phyloP scores from a whole-genome alignment of 2,797 vertebrate species.

The Sylvilagus floridanus region DNA sequence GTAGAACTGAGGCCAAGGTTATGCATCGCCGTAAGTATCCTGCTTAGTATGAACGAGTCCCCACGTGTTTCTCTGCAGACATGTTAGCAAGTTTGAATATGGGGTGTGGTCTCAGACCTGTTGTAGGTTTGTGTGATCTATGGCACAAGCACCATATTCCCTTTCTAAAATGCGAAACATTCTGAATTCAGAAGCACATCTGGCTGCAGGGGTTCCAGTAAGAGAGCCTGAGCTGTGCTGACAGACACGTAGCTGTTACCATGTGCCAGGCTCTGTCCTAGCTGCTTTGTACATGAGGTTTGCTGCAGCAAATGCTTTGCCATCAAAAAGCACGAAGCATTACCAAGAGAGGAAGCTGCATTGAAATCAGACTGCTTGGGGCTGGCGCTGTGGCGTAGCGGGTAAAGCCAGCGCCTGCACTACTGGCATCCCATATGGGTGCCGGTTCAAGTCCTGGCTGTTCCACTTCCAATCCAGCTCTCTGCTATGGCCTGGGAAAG shows the following conservation, averaged over 20 bases:
- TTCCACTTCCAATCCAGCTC: no score
- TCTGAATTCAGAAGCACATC: background rate
- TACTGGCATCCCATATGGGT: no score
- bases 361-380: background rate
- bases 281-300: background rate
- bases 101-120: background rate
- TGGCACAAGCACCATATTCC: background rate
- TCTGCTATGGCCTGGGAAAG: no score
- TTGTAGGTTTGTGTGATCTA: background rate
- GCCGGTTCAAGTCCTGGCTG: no score
- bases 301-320: background rate
- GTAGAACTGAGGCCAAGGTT: no score
- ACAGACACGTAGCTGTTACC: rapidly evolving
- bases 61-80: background rate
- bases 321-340: background rate
- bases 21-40: background rate
- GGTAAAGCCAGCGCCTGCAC: no score
- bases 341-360: background rate
- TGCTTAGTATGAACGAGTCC: background rate
- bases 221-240: background rate
- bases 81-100: background rate
- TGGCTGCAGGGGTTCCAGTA: background rate
- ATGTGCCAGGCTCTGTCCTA: background rate
- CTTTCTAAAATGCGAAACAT: background rate
- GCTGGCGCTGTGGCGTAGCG: no score